Evolutionary conservation across 2,797 vertebrate genomes (phyloP), one percentile per base, ranked within the genome.

Genomic region (Tragelaphus oryx): DNA sequence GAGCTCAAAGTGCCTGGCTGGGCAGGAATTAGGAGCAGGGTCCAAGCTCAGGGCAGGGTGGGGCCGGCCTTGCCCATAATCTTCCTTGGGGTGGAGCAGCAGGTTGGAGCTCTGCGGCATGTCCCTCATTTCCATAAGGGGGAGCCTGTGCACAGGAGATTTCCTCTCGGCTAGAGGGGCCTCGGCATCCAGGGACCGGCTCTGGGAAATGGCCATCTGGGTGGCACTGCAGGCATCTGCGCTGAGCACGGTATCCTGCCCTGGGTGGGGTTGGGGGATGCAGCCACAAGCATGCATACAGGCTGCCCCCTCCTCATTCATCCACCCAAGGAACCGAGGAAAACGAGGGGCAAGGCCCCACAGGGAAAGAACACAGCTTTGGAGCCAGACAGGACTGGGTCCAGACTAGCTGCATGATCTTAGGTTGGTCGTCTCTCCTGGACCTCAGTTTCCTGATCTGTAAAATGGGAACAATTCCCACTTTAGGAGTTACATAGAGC

Each of bases 61-160:
- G 89, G 76, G 22, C 2, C 1, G 22, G 44, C 48, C 52, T 50
- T 82, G 16, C n/a, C 10, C 28, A 30, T 50, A 33, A 3, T 57
- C 94, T 33, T 59, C 55, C 0, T 41, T 28, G 8, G 44, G 81
- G 93, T 5, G 85, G 62, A 85, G 82, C 8, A 0, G 62, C n/a
- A 12, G 84, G 89, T n/a, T 37, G 65, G 76, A 78, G 93, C 37
- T 89, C n/a, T 9, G 78, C 8, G 10, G 91, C 84, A 37, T 95
- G 96, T 96, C 95, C 97, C 95, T 98, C 91, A 4, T 98, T 98
- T 98, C 98, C 98, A 98, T 98, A 97, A 98, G 98, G 98, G 98
- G 98, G 98, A 98, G 98, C 98, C 91, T 98, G 98, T 97, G 98
- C 96, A 98, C 97, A 98, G 98, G 97, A 97, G 97, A 98, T 98